Conservation (phyloP, 2,888 invertebrate genomes). For the Melangyna quadrimaculata region DNA sequence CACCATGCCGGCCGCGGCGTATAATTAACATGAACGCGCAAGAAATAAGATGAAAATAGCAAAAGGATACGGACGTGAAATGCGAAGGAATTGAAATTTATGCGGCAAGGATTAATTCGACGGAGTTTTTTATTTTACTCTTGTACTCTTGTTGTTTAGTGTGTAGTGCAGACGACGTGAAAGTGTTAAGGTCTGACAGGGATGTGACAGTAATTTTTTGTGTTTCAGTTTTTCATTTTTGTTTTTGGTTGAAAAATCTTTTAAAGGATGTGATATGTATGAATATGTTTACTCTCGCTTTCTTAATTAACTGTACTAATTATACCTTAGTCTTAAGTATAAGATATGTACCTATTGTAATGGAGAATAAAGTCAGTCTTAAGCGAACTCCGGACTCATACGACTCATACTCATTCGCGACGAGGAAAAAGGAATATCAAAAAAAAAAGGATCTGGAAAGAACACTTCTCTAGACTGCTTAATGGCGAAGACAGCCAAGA, state of each 20-base stretch:
- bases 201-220: slow-evolving; percentile 44
- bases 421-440: too few species aligned
- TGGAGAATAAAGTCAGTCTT: too few species aligned
- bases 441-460: too few species aligned
- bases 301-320: too few species aligned
- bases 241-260: neutral
- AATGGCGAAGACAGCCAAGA: too few species aligned
- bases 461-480: too few species aligned
- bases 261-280: slow-evolving; percentile 14
- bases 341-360: too few species aligned
- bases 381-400: too few species aligned
- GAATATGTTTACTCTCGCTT: too few species aligned
- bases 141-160: neutral
- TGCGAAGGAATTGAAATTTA: slow-evolving; percentile 61
- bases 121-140: neutral
- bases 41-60: neutral
- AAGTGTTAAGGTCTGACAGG: slow-evolving; percentile 59
- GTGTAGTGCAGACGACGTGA: neutral
- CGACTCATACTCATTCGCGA: too few species aligned
- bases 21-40: slow-evolving; percentile 57
- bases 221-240: neutral
- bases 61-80: slow-evolving; percentile 49
- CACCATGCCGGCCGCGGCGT: too few species aligned
- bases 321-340: too few species aligned
- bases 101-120: slow-evolving; percentile 61